phyloP scores from a whole-genome alignment of 2,113 vertebrate genomes.

The Eulemur rufifrons region DNA sequence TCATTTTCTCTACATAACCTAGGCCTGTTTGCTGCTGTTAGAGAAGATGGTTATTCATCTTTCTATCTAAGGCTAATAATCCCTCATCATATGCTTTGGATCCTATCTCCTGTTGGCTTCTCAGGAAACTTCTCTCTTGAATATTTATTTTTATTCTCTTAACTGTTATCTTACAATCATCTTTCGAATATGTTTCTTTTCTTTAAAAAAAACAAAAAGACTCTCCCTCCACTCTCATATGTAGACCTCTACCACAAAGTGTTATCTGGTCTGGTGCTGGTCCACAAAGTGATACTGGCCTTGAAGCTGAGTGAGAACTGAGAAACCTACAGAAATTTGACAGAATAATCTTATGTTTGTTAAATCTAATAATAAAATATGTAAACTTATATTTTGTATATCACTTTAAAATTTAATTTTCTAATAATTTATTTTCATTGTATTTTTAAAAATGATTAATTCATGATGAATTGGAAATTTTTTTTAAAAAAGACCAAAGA shows the following conservation, averaged over 20 bases:
- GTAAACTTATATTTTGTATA: neutral
- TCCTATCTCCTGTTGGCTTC: neutral
- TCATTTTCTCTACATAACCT: neutral
- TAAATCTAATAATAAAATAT: neutral
- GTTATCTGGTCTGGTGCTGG: neutral
- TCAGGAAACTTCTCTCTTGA: neutral
- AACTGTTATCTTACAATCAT: neutral
- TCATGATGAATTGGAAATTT: neutral
- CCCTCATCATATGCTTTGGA: neutral
- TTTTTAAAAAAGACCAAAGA: neutral
- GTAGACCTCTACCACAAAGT: neutral
- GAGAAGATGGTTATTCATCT: neutral
- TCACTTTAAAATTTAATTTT: neutral
- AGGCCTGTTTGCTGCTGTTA: neutral
- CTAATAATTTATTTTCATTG: neutral
- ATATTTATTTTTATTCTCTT: constrained; percentile 8
- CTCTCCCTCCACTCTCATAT: neutral
- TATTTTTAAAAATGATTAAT: constrained; percentile 1
- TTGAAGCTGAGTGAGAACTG: neutral
- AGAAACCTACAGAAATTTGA: constrained; percentile 11
- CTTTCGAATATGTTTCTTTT: neutral
- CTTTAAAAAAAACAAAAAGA: neutral
- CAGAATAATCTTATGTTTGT: neutral
- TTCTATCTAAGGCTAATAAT: neutral
- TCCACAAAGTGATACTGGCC: neutral